Conservation (phyloP, 1,140 invertebrate genomes). For the Trachelipus rathkii region DNA sequence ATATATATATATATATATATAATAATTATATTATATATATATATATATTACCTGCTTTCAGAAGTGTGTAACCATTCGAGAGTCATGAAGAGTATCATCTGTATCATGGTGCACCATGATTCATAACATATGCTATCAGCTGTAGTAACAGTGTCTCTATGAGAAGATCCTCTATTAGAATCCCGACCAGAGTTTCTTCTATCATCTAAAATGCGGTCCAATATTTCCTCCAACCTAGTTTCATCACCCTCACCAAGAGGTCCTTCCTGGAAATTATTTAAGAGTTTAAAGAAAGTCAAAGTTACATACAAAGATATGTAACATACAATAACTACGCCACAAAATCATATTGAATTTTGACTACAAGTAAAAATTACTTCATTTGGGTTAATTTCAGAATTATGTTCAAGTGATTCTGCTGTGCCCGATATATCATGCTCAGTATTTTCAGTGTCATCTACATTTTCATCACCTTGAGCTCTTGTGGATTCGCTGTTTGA, state of each 20-base stretch:
- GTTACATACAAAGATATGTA: background rate
- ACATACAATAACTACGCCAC: no score
- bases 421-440: constrained; percentile 63
- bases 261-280: constrained; percentile 26
- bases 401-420: constrained; percentile 59
- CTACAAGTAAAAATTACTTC: constrained; percentile 21
- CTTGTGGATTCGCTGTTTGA: constrained; percentile 58
- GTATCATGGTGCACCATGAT: constrained; percentile 47
- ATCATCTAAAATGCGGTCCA: constrained; percentile 65
- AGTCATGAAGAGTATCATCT: constrained; percentile 47
- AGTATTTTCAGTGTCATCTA: constrained; percentile 63
- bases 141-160: constrained; percentile 34
- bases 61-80: constrained; percentile 40
- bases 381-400: constrained; percentile 54
- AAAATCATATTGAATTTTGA: no score
- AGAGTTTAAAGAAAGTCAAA: background rate
- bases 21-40: no score
- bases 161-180: constrained; percentile 6
- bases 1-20: no score
- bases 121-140: constrained; percentile 38
- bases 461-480: constrained; percentile 62
- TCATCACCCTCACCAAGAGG: constrained; percentile 47
- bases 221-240: constrained; percentile 61
- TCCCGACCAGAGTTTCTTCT: constrained; percentile 36
- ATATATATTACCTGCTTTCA: constrained; percentile 33